Evolutionary conservation across 2,888 invertebrate species (phyloP), one percentile per base, ranked within the genome.

Genomic region (Hypercompe scribonia): DNA sequence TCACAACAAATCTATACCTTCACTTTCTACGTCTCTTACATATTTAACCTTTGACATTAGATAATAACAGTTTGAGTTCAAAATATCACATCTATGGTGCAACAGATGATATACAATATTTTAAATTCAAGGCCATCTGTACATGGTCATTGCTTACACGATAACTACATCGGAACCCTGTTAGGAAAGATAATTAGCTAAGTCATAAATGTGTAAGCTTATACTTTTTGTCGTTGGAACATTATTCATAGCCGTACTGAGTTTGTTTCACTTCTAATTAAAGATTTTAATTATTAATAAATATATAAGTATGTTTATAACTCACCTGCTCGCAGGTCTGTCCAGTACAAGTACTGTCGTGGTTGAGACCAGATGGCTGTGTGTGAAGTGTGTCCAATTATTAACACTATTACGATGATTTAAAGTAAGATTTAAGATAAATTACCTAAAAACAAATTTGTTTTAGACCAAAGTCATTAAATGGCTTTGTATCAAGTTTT

Each of bases 81-180:
- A 77, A 84, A 74, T 72, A 77, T 77, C 33, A 58, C 74, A 73
- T 33, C 72, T 71, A 67, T 83, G 82, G 74, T 66, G 75, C 65
- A 83, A 84, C 71, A 54, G 74, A 34, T 74, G 79, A 54, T n/a
- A 10, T 54, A 33, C 69, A 67, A 42, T 34, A 50, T 65, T 34
- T 72, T 73, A 80, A 80, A 80, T 78, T 83, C 74, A 78, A 67
- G 82, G 80, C 74, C 82, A 71, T 61, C 33, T 54, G 66, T 46
- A 24, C 33, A 18, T 54, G n/a, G 50, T 33, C 50, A 54, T 68
- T n/a, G 50, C 7, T 33, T 15, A n/a, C 34, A 54, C 18, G n/a
- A 34, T 28, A 54, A 54, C 46, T 4, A 4, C 24, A 31, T 31
- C 34, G 28, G 11, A 24, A 10, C 28, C 21, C 28, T 28, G 18